Evolutionary conservation across 2,888 invertebrate species (phyloP).

Genomic region (Macroteleia sp.): DNA sequence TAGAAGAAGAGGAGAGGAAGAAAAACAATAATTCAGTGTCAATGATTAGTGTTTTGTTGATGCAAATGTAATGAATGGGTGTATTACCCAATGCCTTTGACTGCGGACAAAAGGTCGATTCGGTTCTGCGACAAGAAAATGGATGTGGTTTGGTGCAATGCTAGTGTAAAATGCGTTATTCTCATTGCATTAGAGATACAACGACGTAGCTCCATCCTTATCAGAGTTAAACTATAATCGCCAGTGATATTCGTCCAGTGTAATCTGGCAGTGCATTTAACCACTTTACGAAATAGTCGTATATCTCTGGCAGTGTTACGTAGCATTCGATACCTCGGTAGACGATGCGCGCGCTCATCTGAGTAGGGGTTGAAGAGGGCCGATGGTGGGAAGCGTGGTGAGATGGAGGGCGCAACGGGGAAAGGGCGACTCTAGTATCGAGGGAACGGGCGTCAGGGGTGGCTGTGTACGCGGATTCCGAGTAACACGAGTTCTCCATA

Average conservation of each 20-base stretch:
- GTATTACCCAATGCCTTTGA: conserved; percentile 30
- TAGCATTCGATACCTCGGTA: conserved; percentile 81
- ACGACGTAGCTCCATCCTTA: conserved; percentile 44
- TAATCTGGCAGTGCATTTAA: conserved; percentile 83
- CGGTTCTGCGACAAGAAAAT: conserved; percentile 45
- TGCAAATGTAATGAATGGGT: conserved; percentile 29
- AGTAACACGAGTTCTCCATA: conserved; percentile 67
- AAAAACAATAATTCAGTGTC: too few species aligned
- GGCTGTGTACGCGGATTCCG: conserved; percentile 71
- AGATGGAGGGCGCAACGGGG: conserved; percentile 48
- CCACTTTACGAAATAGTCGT: conserved; percentile 81
- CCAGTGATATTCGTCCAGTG: conserved; percentile 68
- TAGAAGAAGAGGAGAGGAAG: too few species aligned
- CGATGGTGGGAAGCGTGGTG: conserved; percentile 55
- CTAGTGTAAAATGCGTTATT: conserved; percentile 48
- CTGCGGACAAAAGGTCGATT: conserved; percentile 18
- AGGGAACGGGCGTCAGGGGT: conserved; percentile 64
- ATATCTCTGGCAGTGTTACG: conserved; percentile 78
- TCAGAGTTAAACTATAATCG: conserved; percentile 57
- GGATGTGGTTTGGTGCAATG: conserved; percentile 32
- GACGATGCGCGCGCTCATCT: conserved; percentile 68
- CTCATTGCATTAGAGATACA: conserved; percentile 40
- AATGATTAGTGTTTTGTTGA: conserved; percentile 22
- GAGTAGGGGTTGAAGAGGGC: conserved; percentile 64
- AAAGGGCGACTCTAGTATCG: conserved; percentile 56